Base-by-base conservation (phyloP, 2,113 vertebrate genomes). In the Hemiprocne comata region DNA sequence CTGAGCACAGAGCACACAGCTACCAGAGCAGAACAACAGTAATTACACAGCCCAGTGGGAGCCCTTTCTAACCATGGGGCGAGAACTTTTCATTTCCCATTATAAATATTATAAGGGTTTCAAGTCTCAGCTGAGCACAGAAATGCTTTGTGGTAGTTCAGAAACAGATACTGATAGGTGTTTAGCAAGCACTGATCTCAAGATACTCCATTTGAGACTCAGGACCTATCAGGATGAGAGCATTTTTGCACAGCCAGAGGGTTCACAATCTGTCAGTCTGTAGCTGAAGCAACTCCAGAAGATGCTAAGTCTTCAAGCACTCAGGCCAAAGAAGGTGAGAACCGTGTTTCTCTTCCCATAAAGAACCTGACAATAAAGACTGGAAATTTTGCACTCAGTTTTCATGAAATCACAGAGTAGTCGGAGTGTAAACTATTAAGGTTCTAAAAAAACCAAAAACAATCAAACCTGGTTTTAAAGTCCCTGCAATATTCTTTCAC, bases 31-130 rank as follows among this genome's bases (percentile, higher is more conserved):
- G 72, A n/a, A 55, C 33, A 87, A 31, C 51, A 86, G n/a, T 2
- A 85, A 65, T 33, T 81, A 50, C 42, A 34, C 7, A 81, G 42
- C 74, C 62, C 54, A 17, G 42, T 38, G 75, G 64, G 64, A 95
- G 33, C 38, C 34, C 38, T 57, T 33, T 55, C 89, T 67, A 79
- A 58, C 33, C 87, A 90, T 13, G 70, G 42, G 42, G 36, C 1
- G 36, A 87, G 87, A 90, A 85, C 67, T 93, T 80, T 64, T 55
- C 6, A 29, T 33, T 83, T 73, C 62, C 51, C 25, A 40, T 60
- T 51, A 77, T 36, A 85, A 87, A 79, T 66, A 92, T 44, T 75
- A 64, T 13, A 91, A 83, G 29, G n/a, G 23, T 82, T 86, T 96
- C 44, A 48, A 51, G 42, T 51, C 85, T 77, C 42, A 83, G 50